Base-by-base conservation (phyloP, 2,113 vertebrate genomes). In the Perca flavescens region DNA sequence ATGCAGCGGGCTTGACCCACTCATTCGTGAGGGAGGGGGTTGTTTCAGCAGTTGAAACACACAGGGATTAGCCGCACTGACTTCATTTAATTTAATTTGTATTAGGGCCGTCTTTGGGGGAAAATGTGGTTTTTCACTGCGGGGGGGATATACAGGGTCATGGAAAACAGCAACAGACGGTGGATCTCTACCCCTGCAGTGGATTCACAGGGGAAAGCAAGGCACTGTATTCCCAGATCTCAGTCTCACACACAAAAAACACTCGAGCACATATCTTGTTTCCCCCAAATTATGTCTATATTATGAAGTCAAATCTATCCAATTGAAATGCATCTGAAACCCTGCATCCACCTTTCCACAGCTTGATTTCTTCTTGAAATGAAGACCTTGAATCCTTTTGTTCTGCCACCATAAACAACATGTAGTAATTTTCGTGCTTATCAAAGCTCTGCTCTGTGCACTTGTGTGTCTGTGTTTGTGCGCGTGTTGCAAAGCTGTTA, bases 51-150 rank as follows among this genome's bases (percentile, higher is more conserved):
- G 88, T 91, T 91, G 89, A 93, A 93, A 93, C 92, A 94, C 90
- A 90, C 81, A 92, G 91, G 94, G 94, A 96, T 95, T 95, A 95
- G 85, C 91, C 56, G 65, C 88, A 79, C 85, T 79, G 92, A 91
- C 92, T 94, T 95, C 78, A 92, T 93, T 95, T 95, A 94, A 95
- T 95, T 96, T 93, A 94, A 95, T 95, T 95, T 95, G 93, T 91
- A 93, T 94, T 93, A 91, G 82, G 86, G 60, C 66, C 21, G 77
- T 93, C 92, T 95, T 93, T 92, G 88, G 92, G 92, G 89, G 77
- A 83, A 94, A 94, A 94, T 89, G 91, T 90, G 77, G 83, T 90
- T 92, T 92, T 93, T 90, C 87, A 88, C 90, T 77, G 86, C 40
- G 40, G 89, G 87, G 89, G 89, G 84, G 80, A 89, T 72, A 69